These are phyloP conservation scores for Megalopta genalis DNA, from an alignment of 1,140 invertebrate species.

Conservation along the genomic window DNA sequence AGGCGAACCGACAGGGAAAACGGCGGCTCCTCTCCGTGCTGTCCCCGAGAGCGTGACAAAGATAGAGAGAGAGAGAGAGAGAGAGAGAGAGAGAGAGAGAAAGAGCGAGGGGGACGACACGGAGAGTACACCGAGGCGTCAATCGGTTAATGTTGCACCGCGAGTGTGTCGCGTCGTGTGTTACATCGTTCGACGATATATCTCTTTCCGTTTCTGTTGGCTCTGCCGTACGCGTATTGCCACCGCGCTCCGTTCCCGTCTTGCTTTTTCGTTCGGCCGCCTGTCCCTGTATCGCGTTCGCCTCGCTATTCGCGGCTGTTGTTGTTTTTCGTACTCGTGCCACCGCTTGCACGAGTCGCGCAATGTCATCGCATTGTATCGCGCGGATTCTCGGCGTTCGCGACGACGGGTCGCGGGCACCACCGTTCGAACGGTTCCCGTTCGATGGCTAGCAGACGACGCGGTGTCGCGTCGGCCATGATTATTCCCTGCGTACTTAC, in stretches of 20 bases:
- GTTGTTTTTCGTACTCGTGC: background rate
- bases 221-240: slow-evolving; percentile 8
- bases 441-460: slow-evolving; percentile 58
- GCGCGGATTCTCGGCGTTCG: background rate
- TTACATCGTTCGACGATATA: background rate
- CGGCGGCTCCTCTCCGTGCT: no score
- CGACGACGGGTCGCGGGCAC: background rate
- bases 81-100: background rate
- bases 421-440: background rate
- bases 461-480: slow-evolving; percentile 60
- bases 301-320: background rate
- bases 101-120: background rate
- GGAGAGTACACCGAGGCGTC: no score
- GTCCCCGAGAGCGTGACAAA: background rate
- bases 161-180: slow-evolving; percentile 25
- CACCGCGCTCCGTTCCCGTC: slow-evolving; percentile 3
- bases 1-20: no score
- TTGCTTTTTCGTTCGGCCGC: slow-evolving; percentile 15
- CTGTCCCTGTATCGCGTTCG: background rate
- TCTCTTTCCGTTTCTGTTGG: slow-evolving; percentile 36
- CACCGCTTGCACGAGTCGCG: background rate
- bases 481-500: slow-evolving; percentile 47
- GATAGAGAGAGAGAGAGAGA: background rate
- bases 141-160: slow-evolving; percentile 14
- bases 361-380: background rate